Percentiles rank a stretch among this genome's conserved stretches.
Conservation (phyloP, 2,113 vertebrate species). For the Ceuthmochares aereus region DNA sequence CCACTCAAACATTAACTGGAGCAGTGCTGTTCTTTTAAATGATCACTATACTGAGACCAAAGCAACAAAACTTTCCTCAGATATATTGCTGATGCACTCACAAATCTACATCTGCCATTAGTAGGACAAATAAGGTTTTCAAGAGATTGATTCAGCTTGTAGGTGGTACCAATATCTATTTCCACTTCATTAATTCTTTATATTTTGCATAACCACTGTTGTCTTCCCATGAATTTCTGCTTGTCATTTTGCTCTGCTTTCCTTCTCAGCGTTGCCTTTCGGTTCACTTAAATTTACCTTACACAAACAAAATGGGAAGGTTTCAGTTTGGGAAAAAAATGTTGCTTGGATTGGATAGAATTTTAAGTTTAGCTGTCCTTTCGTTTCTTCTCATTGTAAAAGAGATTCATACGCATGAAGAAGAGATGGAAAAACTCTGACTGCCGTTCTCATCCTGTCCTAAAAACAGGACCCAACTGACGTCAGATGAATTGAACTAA, state of each 20-base stretch:
- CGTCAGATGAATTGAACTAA: background rate
- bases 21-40: background rate
- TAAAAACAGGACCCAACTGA: background rate
- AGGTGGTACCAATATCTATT: background rate
- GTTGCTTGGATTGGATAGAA: background rate
- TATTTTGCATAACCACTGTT: background rate
- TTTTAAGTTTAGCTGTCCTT: background rate
- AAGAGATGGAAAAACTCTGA: background rate
- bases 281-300: background rate
- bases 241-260: background rate
- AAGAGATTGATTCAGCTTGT: background rate
- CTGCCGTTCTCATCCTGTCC: background rate
- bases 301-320: background rate
- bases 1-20: background rate
- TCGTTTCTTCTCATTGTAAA: background rate
- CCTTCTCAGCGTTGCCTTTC: background rate
- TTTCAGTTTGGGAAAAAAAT: background rate
- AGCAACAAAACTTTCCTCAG: background rate
- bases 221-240: background rate
- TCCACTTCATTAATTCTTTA: background rate
- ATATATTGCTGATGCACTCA: background rate
- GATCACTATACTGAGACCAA: background rate
- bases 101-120: background rate
- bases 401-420: background rate
- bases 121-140: background rate